Evolutionary conservation across 2,113 vertebrate genomes (phyloP).

Genomic region (Etheostoma cragini): DNA sequence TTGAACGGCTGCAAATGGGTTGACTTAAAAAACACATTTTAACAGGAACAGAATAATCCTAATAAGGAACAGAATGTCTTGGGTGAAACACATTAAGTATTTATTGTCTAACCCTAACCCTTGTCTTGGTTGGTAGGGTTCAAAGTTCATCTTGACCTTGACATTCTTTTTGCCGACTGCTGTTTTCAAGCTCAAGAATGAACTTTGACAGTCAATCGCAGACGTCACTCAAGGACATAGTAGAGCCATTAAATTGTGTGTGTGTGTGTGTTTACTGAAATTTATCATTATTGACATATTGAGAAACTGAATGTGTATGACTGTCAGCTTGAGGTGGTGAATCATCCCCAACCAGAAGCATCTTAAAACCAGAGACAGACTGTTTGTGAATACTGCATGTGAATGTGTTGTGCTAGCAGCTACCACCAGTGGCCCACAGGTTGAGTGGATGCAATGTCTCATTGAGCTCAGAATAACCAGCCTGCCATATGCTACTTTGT

Average conservation of each 20-base stretch:
- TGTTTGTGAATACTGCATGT: slow-evolving; percentile 25
- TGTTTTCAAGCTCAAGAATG: background rate
- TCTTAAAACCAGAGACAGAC: background rate
- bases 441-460: slow-evolving; percentile 36
- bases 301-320: background rate
- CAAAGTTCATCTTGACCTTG: background rate
- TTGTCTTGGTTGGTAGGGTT: background rate
- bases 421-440: slow-evolving; percentile 10
- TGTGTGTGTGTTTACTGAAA: background rate
- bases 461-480: slow-evolving; percentile 30
- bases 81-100: background rate
- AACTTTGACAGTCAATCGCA: background rate
- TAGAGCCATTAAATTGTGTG: slow-evolving; percentile 1
- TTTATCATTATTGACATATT: background rate
- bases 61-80: background rate
- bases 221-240: background rate
- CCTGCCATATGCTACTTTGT: slow-evolving; percentile 33
- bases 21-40: background rate
- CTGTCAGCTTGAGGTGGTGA: background rate
- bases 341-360: slow-evolving; percentile 7
- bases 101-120: background rate
- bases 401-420: slow-evolving; percentile 19
- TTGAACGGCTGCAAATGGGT: background rate
- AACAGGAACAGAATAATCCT: too few species aligned
- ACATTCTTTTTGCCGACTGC: background rate